Evolutionary conservation across 2,113 vertebrate genomes (phyloP), one percentile per base, ranked within the genome.

Genomic region (Elephantulus edwardii): DNA sequence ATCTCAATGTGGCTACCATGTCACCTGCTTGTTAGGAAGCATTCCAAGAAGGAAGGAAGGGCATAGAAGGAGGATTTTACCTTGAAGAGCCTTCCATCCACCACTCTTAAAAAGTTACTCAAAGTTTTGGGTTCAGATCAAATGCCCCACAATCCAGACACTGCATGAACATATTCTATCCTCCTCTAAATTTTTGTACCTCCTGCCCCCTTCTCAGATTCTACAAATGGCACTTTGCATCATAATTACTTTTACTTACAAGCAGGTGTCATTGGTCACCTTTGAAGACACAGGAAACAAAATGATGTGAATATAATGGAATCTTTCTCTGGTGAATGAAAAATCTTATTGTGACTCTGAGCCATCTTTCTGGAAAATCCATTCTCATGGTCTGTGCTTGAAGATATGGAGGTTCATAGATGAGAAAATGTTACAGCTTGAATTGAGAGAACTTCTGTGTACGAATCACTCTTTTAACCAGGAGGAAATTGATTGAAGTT

Each of bases 111-210:
- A 87, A 64, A 19, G 19, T 58, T 10, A 48, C 30, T 2, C 40
- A 79, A 44, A 19, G 42, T 93, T 68, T 79, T 38, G 33, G 48
- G 42, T 17, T 14, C 46, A 50, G 44, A 62, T 74, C 56, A 50
- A 44, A 88, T 14, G 24, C 11, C 14, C 68, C 16, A 20, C 35
- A n/a, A 2, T 14, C 0, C 0, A 2, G 20, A 46, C 1, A 30
- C 14, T 5, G 16, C 6, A 17, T 22, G 5, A n/a, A 44, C 12
- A 28, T 4, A 58, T 52, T 3, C 30, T 1, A 16, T 10, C 28
- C 50, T 81, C 44, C 17, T 78, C 33, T 81, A 50, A 82, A 58
- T 86, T 72, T 58, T 87, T 33, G 66, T 26, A 4, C 6, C 4
- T 3, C 50, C 38, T 40, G n/a, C 10, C 24, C 10, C 12, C 42